These are phyloP conservation scores for Leucoma salicis DNA, from an alignment of 2,888 invertebrate species.

Conservation along the genomic window DNA sequence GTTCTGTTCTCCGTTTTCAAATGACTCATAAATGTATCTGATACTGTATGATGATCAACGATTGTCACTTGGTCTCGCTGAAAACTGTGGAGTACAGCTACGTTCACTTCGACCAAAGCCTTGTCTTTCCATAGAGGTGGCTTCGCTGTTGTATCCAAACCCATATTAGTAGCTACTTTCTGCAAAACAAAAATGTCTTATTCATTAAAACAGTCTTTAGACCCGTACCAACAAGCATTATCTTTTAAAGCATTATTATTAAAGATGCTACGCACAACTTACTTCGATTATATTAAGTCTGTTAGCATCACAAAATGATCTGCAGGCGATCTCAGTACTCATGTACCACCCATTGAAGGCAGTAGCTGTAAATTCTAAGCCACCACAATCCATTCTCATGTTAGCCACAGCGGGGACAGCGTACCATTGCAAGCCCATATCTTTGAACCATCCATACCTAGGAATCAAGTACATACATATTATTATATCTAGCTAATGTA, in stretches of 20 bases:
- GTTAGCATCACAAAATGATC: slow-evolving; percentile 93
- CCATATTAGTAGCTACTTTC: slow-evolving; percentile 90
- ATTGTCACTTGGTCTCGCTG: slow-evolving; percentile 93
- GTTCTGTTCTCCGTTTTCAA: slow-evolving; percentile 93
- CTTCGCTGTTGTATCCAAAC: slow-evolving; percentile 91
- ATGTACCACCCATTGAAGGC: slow-evolving; percentile 99
- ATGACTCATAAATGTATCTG: slow-evolving; percentile 97
- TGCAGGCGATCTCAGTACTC: slow-evolving; percentile 97
- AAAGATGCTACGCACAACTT: slow-evolving; percentile 26
- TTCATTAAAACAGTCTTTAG: too few relatives aligned
- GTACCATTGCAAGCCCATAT: slow-evolving; percentile 94
- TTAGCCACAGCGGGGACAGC: slow-evolving; percentile 92
- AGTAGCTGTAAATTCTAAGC: slow-evolving; percentile 94
- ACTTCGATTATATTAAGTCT: slow-evolving; percentile 95
- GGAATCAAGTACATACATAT: neutral
- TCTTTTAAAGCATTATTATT: too few relatives aligned
- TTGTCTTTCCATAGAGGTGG: slow-evolving; percentile 96
- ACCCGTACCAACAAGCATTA: too few relatives aligned
- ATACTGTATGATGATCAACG: slow-evolving; percentile 97
- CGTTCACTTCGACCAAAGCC: slow-evolving; percentile 94
- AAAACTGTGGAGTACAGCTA: slow-evolving; percentile 95
- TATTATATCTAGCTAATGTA: too few relatives aligned
- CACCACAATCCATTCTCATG: slow-evolving; percentile 97
- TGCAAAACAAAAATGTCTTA: slow-evolving; percentile 22
- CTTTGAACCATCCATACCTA: slow-evolving; percentile 94